A percentile compares a stretch with the other conserved stretches of the same genome.
Evolutionary conservation across 2,113 vertebrate genomes (phyloP).

Genomic region (Gobiocypris rarus): DNA sequence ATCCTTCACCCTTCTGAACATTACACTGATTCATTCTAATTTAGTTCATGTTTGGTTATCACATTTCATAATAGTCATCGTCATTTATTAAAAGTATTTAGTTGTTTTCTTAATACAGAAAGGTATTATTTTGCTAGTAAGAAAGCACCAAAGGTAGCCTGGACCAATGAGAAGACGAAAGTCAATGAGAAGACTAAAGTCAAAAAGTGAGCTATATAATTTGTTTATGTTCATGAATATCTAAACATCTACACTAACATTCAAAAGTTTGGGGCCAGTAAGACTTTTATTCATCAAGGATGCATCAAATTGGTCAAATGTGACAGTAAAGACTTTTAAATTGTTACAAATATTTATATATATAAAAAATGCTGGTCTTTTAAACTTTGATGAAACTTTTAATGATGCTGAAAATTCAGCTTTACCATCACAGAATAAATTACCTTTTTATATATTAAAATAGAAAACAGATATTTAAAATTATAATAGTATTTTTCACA

Average conservation of each 20-base stretch:
- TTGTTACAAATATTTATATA: background rate
- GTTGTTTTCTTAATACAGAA: conserved; percentile 58
- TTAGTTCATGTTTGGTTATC: background rate
- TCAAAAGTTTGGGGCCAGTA: background rate
- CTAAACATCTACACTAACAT: background rate
- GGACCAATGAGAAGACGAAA: conserved; percentile 79
- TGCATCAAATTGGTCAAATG: background rate
- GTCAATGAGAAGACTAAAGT: conserved; percentile 76
- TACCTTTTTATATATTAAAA: background rate
- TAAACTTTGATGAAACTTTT: too few species aligned
- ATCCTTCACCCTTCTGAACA: conserved; percentile 76
- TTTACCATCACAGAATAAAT: background rate
- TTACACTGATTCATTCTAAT: background rate
- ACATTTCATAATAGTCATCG: background rate
- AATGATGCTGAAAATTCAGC: background rate
- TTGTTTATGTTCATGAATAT: background rate
- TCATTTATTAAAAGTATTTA: background rate
- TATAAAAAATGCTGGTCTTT: too few species aligned
- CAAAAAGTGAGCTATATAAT: conserved; percentile 80
- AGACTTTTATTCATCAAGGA: background rate
- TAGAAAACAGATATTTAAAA: background rate
- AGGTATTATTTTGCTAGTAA: conserved; percentile 81
- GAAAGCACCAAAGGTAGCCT: conserved; percentile 79
- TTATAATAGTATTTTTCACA: background rate
- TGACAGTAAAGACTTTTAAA: background rate